Conservation (phyloP, 92 coral and sea anemone species). For the Epizoanthus rinbou region DNA sequence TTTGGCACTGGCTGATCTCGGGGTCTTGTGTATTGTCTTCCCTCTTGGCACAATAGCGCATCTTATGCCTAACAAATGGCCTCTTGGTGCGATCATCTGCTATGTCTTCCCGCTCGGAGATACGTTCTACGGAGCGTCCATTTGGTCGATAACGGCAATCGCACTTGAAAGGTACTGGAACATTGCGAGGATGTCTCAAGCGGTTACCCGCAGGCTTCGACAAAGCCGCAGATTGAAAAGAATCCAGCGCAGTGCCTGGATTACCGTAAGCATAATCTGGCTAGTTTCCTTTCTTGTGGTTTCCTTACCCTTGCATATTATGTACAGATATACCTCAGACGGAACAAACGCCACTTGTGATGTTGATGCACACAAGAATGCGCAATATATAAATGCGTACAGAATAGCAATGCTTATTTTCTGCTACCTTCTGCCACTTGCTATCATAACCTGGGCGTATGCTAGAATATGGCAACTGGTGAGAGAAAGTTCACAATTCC, state of each 20-base stretch:
- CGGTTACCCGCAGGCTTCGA: no score
- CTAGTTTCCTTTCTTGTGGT: slow-evolving; percentile 10
- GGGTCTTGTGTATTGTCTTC: slow-evolving; percentile 28
- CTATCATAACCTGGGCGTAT: slow-evolving; percentile 27
- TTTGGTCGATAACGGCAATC: slow-evolving; percentile 56
- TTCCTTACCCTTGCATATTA: slow-evolving; percentile 10
- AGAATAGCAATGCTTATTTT: neutral
- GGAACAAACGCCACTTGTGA: neutral
- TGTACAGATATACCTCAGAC: neutral
- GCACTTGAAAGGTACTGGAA: slow-evolving; percentile 44
- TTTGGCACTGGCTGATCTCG: slow-evolving; percentile 58
- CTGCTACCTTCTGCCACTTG: slow-evolving; percentile 27
- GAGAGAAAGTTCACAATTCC: slow-evolving; percentile 20
- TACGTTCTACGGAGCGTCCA: slow-evolving; percentile 58
- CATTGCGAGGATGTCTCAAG: neutral
- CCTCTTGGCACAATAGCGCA: slow-evolving; percentile 28
- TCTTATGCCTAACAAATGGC: slow-evolving; percentile 45
- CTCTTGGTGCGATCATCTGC: slow-evolving; percentile 49
- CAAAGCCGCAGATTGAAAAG: no score
- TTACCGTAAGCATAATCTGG: slow-evolving; percentile 9
- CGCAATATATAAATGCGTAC: neutral
- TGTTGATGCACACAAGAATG: neutral
- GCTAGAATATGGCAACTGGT: slow-evolving; percentile 11
- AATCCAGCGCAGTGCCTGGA: slow-evolving; percentile 12
- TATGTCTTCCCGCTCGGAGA: slow-evolving; percentile 47